phyloP scores from a whole-genome alignment of 2,888 invertebrate genomes.

The Cyclophora punctaria region DNA sequence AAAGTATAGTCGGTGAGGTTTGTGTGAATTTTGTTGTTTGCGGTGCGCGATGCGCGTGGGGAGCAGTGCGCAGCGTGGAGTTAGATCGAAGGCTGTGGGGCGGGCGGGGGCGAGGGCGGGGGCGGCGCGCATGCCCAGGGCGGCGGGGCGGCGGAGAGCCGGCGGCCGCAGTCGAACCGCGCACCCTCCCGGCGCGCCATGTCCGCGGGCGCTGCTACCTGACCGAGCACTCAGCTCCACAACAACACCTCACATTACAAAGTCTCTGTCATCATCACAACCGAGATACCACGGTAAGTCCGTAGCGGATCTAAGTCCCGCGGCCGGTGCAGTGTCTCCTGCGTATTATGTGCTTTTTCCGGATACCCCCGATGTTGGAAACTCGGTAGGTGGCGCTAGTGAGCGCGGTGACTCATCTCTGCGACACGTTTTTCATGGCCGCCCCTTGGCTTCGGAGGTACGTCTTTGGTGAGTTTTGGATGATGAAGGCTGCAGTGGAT shows the following conservation, averaged over 20 bases:
- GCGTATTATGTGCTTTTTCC: constrained; percentile 43
- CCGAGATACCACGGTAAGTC: constrained; percentile 59
- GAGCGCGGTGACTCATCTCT: constrained; percentile 68
- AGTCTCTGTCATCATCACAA: constrained; percentile 35
- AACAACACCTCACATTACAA: constrained; percentile 40
- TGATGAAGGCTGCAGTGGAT: constrained; percentile 57
- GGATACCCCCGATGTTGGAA: constrained; percentile 22
- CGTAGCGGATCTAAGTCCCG: constrained; percentile 28
- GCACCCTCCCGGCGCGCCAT: constrained; percentile 59
- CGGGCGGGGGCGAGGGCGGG: constrained; percentile 34
- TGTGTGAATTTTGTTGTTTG: constrained; percentile 62
- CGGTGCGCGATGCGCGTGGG: constrained; percentile 55
- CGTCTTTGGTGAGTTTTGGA: constrained; percentile 33
- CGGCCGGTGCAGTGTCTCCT: constrained; percentile 42
- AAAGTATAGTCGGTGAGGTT: constrained; percentile 46
- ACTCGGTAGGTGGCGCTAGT: constrained; percentile 56
- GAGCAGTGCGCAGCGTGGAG: constrained; percentile 48
- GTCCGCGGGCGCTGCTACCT: constrained; percentile 62
- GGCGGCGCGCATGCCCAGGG: constrained; percentile 47
- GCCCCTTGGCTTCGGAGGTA: constrained; percentile 53
- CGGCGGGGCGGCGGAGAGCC: constrained; percentile 42
- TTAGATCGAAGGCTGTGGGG: constrained; percentile 63
- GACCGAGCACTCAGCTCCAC: constrained; percentile 58
- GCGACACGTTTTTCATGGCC: constrained; percentile 70
- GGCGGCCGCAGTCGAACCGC: constrained; percentile 64